Evolutionary conservation across 2,888 invertebrate species (phyloP).

Genomic region (Andrena camellia): DNA sequence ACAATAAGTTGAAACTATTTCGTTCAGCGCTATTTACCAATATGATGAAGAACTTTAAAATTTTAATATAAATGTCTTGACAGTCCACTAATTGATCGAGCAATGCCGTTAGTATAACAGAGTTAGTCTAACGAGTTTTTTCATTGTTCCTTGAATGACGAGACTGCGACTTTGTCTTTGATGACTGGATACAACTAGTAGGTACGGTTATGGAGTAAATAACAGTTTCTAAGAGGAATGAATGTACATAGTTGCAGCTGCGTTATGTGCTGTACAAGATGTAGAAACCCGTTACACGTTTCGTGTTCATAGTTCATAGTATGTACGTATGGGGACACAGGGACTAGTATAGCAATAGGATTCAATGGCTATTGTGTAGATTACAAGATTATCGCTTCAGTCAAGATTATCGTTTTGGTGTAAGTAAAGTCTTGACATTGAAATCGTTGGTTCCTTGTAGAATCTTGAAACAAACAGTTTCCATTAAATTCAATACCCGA

Average conservation of each 20-base stretch:
- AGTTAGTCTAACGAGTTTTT: neutral
- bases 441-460: neutral
- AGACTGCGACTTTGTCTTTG: neutral
- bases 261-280: neutral
- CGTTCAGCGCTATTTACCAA: no score
- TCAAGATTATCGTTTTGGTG: neutral
- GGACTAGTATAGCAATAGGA: slow-evolving; percentile 5
- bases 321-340: neutral
- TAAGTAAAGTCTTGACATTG: neutral
- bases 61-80: neutral
- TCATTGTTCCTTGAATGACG: slow-evolving; percentile 8
- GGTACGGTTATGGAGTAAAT: neutral
- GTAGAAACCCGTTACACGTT: neutral
- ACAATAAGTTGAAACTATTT: no score
- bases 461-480: neutral
- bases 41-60: neutral
- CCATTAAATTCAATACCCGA: neutral
- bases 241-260: neutral
- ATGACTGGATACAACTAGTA: neutral
- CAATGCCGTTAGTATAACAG: neutral
- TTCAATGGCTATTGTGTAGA: neutral
- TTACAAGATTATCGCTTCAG: neutral
- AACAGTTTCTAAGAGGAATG: neutral
- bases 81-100: neutral
- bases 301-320: neutral